phyloP scores from a whole-genome alignment of 2,888 invertebrate genomes.

The Tipula helvola region DNA sequence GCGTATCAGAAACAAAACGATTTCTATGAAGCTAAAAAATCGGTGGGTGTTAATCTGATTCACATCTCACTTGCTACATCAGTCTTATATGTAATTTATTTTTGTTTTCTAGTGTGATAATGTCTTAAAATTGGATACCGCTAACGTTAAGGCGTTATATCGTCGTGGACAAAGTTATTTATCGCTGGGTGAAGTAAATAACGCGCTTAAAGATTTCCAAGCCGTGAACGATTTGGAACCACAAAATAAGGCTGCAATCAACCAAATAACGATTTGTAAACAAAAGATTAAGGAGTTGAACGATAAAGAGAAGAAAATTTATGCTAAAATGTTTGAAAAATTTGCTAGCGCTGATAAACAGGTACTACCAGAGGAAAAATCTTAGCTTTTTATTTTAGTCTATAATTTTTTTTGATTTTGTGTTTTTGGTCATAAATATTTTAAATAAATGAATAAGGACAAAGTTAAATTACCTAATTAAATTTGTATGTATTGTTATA shows the following conservation, averaged over 20 bases:
- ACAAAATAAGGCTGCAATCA: conserved; percentile 75
- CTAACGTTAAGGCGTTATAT: conserved; percentile 82
- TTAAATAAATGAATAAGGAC: neutral
- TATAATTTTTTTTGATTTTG: neutral
- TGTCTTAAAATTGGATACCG: conserved; percentile 59
- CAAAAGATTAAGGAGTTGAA: conserved; percentile 61
- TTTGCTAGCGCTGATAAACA: conserved; percentile 69
- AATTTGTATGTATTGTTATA: neutral
- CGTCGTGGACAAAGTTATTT: conserved; percentile 72
- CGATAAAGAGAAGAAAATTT: conserved; percentile 72
- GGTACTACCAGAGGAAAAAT: conserved; percentile 35
- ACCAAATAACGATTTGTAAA: conserved; percentile 60
- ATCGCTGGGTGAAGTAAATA: conserved; percentile 60
- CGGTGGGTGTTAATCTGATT: conserved; percentile 34
- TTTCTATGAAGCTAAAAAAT: conserved; percentile 52
- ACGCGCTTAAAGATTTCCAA: conserved; percentile 67
- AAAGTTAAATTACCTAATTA: neutral
- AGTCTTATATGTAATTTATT: neutral
- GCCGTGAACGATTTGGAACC: conserved; percentile 54
- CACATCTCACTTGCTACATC: neutral
- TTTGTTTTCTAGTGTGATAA: conserved; percentile 42
- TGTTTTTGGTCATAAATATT: neutral
- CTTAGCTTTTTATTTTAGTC: neutral
- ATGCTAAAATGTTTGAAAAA: conserved; percentile 92
- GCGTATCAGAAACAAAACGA: conserved; percentile 61